phyloP scores from a whole-genome alignment of 1,140 invertebrate genomes.

The Hypothenemus hampei region DNA sequence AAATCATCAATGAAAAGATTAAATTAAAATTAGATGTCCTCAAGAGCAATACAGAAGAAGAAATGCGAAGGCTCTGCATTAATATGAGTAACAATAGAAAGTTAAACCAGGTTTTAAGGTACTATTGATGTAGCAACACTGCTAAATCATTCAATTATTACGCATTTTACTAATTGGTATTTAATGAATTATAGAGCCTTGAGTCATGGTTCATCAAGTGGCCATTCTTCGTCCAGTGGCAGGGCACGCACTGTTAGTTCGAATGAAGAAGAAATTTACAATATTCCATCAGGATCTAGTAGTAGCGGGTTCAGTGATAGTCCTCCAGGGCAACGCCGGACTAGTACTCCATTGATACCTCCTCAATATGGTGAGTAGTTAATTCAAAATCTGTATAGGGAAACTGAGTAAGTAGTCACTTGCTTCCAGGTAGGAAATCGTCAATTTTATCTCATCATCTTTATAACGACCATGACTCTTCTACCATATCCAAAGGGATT shows the following conservation, averaged over 20 bases:
- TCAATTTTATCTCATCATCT: constrained; percentile 9
- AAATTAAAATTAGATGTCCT: constrained; percentile 39
- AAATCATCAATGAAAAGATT: constrained; percentile 46
- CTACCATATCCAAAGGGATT: constrained; percentile 39
- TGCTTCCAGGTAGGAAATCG: constrained; percentile 4
- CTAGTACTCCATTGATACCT: constrained; percentile 18
- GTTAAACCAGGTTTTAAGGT: constrained; percentile 39
- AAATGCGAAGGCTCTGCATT: constrained; percentile 41
- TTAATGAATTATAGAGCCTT: constrained; percentile 32
- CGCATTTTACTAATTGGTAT: too few species aligned
- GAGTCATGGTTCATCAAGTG: constrained; percentile 35
- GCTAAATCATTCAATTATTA: too few species aligned
- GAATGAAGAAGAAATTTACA: constrained; percentile 41
- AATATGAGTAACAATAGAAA: constrained; percentile 40
- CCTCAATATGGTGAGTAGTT: constrained; percentile 16
- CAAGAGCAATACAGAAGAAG: constrained; percentile 44
- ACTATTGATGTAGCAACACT: too few species aligned
- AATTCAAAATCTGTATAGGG: too few species aligned
- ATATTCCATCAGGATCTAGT: constrained; percentile 43
- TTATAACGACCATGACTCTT: constrained; percentile 37
- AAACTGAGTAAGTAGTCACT: too few species aligned
- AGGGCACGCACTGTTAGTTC: constrained; percentile 32
- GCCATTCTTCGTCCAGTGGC: constrained; percentile 32
- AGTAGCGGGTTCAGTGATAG: constrained; percentile 46
- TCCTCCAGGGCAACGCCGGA: constrained; percentile 7